Evolutionary conservation across 2,113 vertebrate species (phyloP), one percentile per base, ranked within the genome.

Genomic region (Mugil cephalus): DNA sequence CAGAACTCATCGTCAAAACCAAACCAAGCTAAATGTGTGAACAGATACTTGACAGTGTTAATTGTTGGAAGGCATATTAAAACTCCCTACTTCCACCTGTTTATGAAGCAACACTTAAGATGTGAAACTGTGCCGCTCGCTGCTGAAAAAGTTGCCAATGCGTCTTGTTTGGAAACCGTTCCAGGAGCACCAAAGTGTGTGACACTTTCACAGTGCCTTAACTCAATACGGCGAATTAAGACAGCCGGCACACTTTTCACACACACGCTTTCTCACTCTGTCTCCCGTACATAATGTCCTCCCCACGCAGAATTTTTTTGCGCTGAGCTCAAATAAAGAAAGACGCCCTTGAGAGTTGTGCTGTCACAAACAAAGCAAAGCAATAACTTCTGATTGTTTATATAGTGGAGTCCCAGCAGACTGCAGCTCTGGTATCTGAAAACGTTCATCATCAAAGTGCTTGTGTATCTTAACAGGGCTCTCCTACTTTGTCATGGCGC

Each of bases 371-470:
- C 69, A 80, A 71, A 78, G 43, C 9, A 10, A 55, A 69, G 73
- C 78, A 82, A 74, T 82, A 47, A 70, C 40, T 74, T 74, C 18
- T 55, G 21, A 55, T 10, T 88, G 87, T 89, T 87, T 89, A 78
- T 45, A 78, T 40, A 74, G 53, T 30, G 6, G 18, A 62, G 42
- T 79, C 89, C 82, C 84, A 42, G 68, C 12, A 35, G 83, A 77
- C 38, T 17, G 18, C 21, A 69, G 52, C 35, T 81, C 62, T 84
- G 51, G 5, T 66, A 52, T 80, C 73, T 79, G 54, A 81, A 69
- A 42, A 34, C 58, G 19, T 76, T 80, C 50, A 54, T 77, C 63
- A 59, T 75, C 30, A 55, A 55, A 82, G 40, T 53, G 34, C 36
- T 59, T 19, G 13, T 69, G 30, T 63, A n/a, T 60, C 55, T 67